Evolutionary conservation across 2,888 invertebrate species (phyloP).

Genomic region (Xanthorhoe spadicearia): DNA sequence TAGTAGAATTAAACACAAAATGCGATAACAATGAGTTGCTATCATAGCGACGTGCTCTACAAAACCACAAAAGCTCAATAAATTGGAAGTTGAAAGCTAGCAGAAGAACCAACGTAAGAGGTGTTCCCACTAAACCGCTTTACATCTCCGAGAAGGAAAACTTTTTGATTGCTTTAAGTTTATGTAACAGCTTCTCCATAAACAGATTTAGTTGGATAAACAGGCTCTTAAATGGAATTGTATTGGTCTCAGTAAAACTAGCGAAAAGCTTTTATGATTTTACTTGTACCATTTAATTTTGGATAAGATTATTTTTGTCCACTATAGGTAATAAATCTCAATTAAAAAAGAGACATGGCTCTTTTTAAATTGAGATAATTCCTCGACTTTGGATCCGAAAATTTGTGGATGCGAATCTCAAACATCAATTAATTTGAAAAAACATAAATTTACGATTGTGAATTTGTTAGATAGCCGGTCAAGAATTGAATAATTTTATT

Average conservation of each 20-base stretch:
- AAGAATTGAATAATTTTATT: neutral
- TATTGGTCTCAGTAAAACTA: conserved; percentile 19
- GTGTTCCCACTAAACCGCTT: conserved; percentile 25
- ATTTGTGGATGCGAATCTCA: no score
- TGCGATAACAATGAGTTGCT: neutral
- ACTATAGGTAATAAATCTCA: neutral
- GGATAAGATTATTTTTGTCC: neutral
- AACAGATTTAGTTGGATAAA: conserved; percentile 43
- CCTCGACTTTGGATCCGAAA: no score
- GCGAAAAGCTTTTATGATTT: neutral
- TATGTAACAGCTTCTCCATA: conserved; percentile 39
- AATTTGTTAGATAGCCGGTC: no score
- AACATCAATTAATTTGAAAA: no score
- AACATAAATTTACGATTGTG: no score
- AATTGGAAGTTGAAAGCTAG: conserved; percentile 16
- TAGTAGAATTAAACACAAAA: neutral
- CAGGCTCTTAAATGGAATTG: conserved; percentile 37
- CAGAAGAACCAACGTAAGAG: conserved; percentile 15
- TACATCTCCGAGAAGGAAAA: conserved; percentile 32
- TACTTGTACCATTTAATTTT: neutral
- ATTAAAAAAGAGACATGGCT: no score
- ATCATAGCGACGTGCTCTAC: neutral
- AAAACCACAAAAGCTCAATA: neutral
- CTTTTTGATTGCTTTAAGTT: conserved; percentile 36
- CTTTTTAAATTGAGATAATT: no score